Evolutionary conservation across 2,113 vertebrate genomes (phyloP), one percentile per base, ranked within the genome.

Genomic region (Pycnonotus jocosus): DNA sequence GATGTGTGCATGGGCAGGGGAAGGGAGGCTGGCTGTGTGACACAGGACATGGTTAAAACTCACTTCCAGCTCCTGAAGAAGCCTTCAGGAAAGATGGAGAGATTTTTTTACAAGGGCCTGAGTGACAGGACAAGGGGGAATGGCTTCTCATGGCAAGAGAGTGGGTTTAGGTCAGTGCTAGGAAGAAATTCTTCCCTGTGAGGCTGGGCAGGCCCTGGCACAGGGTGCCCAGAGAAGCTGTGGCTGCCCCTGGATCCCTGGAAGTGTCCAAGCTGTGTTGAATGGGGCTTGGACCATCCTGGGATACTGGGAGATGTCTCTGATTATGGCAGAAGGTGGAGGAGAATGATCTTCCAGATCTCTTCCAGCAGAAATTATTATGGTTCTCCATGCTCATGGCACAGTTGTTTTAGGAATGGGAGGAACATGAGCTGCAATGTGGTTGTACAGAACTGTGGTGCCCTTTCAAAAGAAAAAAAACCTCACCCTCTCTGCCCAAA

Each of bases 381-480:
- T 17, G 19, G 22, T 6, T 83, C 42, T 70, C 50, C 14, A 6
- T 15, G 70, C 47, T 60, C 0, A 0, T 28, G 64, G 21, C 47
- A 53, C 45, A 50, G 60, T 21, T 79, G 40, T 61, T 81, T 23
- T 5, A 69, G 77, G 27, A 35, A 7, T 6, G 35, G 9, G 40
- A 90, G 15, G 23, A 81, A 90, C 79, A 78, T 2, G 6, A 68
- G 31, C 35, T 40, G 27, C 68, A 14, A 12, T 15, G 12, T 10
- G 40, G 28, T 40, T 53, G 24, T 11, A 70, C 16, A 45, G 45
- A 61, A 42, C 53, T 24, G 22, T 17, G 57, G 69, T 35, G 51
- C 24, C 60, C 64, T 81, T 86, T 66, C 37, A 24, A 93, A 88
- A 68, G 48, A 91, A 70, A 60, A 79, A 27, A 2, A n/a, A n/a